A percentile compares a stretch with the other conserved stretches of the same genome.
Evolutionary conservation across 1,140 invertebrate genomes (phyloP).

Genomic region (Oreohelix idahoensis): DNA sequence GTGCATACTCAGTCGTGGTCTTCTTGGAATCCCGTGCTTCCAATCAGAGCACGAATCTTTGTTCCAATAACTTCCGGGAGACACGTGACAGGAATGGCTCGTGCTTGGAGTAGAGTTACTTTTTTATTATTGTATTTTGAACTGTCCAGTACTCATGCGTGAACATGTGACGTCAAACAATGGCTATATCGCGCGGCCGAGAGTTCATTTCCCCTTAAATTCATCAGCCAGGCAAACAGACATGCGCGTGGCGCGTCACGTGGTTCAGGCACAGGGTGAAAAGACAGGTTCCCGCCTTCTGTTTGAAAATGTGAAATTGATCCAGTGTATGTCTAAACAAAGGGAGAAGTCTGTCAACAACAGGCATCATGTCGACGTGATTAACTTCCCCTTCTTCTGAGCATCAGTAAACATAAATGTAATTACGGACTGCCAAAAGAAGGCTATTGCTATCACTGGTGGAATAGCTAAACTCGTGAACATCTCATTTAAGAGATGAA

Average conservation of each 20-base stretch:
- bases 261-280: not conserved
- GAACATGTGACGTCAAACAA: conserved; percentile 13
- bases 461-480: not conserved
- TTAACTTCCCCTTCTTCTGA: conserved; percentile 18
- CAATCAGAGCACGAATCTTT: conserved; percentile 16
- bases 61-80: conserved; percentile 17
- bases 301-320: conserved; percentile 37
- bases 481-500: not conserved
- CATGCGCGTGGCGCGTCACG: conserved; percentile 18
- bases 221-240: conserved; percentile 26
- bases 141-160: not conserved
- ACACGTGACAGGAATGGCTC: not conserved
- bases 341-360: not conserved
- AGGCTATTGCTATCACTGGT: not conserved
- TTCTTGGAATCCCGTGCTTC: not conserved
- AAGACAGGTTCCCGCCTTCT: conserved; percentile 13
- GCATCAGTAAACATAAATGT: conserved; percentile 17
- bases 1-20: not conserved
- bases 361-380: conserved; percentile 12
- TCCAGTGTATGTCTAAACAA: conserved; percentile 27
- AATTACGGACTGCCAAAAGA: not conserved
- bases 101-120: conserved; percentile 4
- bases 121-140: not conserved
- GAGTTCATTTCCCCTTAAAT: conserved; percentile 14
- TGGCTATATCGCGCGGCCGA: not conserved